A percentile compares a stretch with the other conserved stretches of the same genome.
phyloP scores from a whole-genome alignment of 2,113 vertebrate species.

The Irena cyanogastra region DNA sequence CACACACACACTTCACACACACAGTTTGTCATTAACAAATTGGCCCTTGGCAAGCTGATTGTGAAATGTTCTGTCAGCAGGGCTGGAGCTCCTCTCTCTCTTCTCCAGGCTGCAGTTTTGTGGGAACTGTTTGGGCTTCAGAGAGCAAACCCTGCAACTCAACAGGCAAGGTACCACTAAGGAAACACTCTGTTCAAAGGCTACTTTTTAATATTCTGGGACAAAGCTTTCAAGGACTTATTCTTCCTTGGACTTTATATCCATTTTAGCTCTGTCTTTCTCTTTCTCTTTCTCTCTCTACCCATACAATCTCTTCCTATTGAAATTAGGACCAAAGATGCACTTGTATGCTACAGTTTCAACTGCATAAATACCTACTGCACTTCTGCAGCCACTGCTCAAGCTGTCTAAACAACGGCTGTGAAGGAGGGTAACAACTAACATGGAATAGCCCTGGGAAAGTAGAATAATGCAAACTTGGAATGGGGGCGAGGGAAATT shows the following conservation, averaged over 20 bases:
- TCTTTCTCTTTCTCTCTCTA: not conserved
- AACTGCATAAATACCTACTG: constrained; percentile 74
- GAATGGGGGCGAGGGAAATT: constrained; percentile 72
- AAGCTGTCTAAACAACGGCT: constrained; percentile 90
- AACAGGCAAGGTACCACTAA: not conserved
- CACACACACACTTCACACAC: rapidly evolving
- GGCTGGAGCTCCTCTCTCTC: not conserved
- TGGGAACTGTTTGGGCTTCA: not conserved
- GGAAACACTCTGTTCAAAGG: not conserved
- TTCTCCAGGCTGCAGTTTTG: not conserved
- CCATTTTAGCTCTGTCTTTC: not conserved
- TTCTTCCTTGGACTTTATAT: not conserved
- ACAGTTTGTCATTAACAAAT: rapidly evolving
- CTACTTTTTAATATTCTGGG: not conserved
- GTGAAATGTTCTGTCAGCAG: not conserved
- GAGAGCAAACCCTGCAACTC: not conserved
- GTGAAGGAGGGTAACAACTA: constrained; percentile 75
- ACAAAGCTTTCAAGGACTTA: not conserved
- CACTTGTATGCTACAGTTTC: constrained; percentile 41
- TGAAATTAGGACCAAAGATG: constrained; percentile 48
- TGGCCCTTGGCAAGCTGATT: not conserved
- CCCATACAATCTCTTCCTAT: not conserved
- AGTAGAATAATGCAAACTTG: constrained; percentile 73
- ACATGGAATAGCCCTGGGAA: constrained; percentile 85
- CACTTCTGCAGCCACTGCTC: constrained; percentile 61